phyloP scores from a whole-genome alignment of 2,888 invertebrate species.

The Lasius fuliginosus region DNA sequence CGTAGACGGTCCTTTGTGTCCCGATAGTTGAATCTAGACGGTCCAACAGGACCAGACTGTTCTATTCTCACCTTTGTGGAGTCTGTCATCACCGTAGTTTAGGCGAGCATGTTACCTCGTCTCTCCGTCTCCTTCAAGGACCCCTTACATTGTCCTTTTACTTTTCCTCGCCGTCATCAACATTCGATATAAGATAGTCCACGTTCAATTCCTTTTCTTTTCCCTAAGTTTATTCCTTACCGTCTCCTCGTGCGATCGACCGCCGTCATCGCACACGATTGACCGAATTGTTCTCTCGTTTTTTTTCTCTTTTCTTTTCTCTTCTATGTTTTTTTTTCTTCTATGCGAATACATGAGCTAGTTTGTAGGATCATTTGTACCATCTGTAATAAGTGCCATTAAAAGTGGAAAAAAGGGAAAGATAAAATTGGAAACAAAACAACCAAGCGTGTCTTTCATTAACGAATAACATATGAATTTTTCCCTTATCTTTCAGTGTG shows the following conservation, averaged over 20 bases:
- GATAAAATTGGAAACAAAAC: slow-evolving; percentile 72
- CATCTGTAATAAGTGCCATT: slow-evolving; percentile 85
- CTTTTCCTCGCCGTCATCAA: slow-evolving; percentile 38
- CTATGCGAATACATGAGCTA: slow-evolving; percentile 77
- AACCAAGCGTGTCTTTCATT: slow-evolving; percentile 75
- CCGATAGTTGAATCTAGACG: slow-evolving; percentile 45
- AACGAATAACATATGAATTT: slow-evolving; percentile 59
- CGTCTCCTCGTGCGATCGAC: slow-evolving; percentile 14
- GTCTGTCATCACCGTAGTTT: slow-evolving; percentile 17
- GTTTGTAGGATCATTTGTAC: slow-evolving; percentile 85
- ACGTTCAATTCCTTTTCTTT: slow-evolving; percentile 31
- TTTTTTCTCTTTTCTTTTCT: slow-evolving; percentile 51
- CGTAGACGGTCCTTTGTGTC: slow-evolving; percentile 44
- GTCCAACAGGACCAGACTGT: slow-evolving; percentile 26
- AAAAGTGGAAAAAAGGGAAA: slow-evolving; percentile 77
- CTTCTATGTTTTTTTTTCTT: slow-evolving; percentile 64
- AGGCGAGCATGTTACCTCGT: slow-evolving; percentile 43
- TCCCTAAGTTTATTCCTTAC: not conserved
- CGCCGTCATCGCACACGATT: slow-evolving; percentile 16
- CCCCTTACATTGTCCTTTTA: not conserved
- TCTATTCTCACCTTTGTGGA: slow-evolving; percentile 30
- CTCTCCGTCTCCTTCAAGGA: slow-evolving; percentile 17
- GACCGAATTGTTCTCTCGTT: slow-evolving; percentile 36
- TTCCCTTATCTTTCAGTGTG: slow-evolving; percentile 46
- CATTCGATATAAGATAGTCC: slow-evolving; percentile 68